Percentiles rank a stretch among this genome's conserved stretches.
Conservation (phyloP, 2,113 vertebrate species). For the Neodon shergylaensis region DNA sequence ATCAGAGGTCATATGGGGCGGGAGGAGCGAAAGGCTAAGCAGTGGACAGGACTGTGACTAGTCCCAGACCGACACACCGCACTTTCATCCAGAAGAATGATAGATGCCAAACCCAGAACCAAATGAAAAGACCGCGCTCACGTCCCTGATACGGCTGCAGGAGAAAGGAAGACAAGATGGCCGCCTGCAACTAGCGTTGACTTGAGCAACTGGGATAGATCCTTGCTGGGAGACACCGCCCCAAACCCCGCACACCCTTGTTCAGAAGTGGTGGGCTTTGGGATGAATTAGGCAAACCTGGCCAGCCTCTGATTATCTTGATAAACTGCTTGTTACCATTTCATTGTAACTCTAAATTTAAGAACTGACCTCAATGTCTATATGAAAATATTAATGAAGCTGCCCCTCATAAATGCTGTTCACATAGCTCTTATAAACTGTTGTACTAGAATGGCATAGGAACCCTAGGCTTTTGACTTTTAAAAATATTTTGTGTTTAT, state of each 20-base stretch:
- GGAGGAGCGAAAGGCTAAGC: background rate
- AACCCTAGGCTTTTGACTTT: background rate
- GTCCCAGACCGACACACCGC: background rate
- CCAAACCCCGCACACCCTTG: background rate
- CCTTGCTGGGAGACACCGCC: background rate
- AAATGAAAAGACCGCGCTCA: background rate
- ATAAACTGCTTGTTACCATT: background rate
- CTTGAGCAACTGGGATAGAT: background rate
- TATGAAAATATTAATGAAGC: constrained; percentile 18
- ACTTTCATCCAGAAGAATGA: background rate
- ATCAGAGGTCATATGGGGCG: background rate
- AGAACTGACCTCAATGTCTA: background rate
- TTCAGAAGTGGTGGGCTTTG: background rate
- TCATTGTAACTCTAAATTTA: background rate
- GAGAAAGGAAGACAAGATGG: background rate
- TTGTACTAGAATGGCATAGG: background rate
- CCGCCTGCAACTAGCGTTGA: background rate
- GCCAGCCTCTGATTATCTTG: background rate
- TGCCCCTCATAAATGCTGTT: background rate
- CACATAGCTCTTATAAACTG: background rate
- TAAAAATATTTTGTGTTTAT: background rate
- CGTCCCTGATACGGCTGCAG: background rate
- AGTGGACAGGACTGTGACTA: background rate
- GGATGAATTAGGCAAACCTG: constrained; percentile 3
- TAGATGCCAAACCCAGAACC: background rate